phyloP scores from a whole-genome alignment of 2,113 vertebrate species.

The Lepidothrix coronata region DNA sequence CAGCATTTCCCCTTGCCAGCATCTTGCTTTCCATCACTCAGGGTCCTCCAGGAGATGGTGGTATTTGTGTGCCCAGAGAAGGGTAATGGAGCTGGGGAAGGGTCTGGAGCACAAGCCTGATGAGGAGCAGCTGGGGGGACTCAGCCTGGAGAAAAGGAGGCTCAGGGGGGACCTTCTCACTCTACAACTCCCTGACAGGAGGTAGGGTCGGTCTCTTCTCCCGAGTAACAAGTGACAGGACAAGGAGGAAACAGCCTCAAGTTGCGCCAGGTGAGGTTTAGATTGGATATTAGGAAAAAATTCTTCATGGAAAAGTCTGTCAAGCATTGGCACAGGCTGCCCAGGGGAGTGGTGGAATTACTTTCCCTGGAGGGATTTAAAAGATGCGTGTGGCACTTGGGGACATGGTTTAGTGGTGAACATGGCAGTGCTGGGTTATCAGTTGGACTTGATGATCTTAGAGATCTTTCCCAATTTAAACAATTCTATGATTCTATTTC shows the following conservation, averaged over 20 bases:
- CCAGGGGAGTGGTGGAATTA: neutral
- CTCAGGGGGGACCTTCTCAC: neutral
- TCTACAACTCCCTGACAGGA: neutral
- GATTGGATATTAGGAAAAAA: neutral
- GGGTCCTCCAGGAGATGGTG: neutral
- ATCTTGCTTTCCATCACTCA: fast-evolving
- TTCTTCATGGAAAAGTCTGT: neutral
- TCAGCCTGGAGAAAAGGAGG: neutral
- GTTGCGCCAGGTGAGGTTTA: neutral
- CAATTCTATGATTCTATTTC: neutral
- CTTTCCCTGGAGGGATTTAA: neutral
- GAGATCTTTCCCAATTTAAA: neutral
- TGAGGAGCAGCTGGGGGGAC: neutral
- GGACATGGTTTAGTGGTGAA: neutral
- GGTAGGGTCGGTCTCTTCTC: neutral
- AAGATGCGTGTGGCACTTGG: neutral
- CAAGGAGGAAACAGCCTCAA: neutral
- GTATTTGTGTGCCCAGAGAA: neutral
- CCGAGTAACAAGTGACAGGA: neutral
- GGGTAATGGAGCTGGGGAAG: neutral
- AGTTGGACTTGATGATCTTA: neutral
- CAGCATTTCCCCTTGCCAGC: neutral
- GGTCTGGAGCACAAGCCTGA: neutral
- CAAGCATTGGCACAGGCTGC: neutral
- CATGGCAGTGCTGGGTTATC: neutral